Conservation (phyloP, 2,113 vertebrate genomes). For the Aptenodytes patagonicus region DNA sequence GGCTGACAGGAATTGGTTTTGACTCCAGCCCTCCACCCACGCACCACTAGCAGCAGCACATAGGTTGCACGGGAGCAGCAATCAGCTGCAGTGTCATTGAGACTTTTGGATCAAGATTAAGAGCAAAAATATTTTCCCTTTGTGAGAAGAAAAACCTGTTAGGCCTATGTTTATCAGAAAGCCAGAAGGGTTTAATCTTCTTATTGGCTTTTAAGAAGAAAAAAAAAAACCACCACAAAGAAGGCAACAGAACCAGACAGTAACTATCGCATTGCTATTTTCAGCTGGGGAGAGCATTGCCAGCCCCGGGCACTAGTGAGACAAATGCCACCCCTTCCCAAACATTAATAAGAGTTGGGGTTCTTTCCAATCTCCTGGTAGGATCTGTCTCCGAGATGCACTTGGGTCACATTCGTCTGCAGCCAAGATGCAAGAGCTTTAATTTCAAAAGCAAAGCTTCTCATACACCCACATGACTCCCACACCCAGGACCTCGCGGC, state of each 20-base stretch:
- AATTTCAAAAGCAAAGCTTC: neutral
- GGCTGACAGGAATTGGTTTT: neutral
- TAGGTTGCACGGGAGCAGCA: fast-evolving
- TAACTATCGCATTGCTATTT: neutral
- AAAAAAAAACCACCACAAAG: neutral
- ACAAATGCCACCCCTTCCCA: neutral
- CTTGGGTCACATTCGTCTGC: neutral
- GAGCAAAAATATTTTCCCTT: neutral
- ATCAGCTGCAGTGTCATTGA: neutral
- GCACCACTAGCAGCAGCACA: neutral
- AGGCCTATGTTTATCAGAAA: neutral
- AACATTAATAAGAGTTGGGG: neutral
- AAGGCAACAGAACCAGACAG: neutral
- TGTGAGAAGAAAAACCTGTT: neutral
- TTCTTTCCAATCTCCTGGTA: neutral
- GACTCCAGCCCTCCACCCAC: neutral
- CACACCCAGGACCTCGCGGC: fast-evolving
- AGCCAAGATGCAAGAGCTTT: neutral
- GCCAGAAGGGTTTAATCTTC: neutral
- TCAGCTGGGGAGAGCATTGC: neutral
- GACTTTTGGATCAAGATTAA: neutral
- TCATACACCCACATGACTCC: neutral
- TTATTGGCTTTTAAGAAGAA: neutral
- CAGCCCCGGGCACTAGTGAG: neutral
- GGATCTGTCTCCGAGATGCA: neutral